phyloP scores from a whole-genome alignment of 2,797 vertebrate genomes.

The Hapalemur alaotrensis region DNA sequence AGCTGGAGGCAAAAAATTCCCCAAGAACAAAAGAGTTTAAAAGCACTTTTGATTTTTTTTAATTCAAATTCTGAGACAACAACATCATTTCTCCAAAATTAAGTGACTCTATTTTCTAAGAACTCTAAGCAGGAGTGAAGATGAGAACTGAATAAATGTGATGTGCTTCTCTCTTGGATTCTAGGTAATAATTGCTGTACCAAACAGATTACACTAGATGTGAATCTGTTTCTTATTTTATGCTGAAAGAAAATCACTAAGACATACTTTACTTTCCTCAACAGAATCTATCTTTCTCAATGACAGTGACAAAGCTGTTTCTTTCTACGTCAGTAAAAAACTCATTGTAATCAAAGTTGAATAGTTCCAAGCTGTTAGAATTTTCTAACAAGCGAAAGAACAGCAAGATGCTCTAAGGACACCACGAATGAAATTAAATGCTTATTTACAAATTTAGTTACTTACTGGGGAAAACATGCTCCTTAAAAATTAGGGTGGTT shows the following conservation, averaged over 20 bases:
- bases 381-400: constrained; percentile 52
- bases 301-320: not conserved
- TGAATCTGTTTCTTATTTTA: constrained; percentile 12
- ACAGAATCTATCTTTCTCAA: constrained; percentile 45
- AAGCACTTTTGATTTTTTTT: not conserved
- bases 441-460: constrained; percentile 55
- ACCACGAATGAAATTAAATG: constrained; percentile 3
- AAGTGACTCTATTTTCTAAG: constrained; percentile 46
- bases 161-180: constrained; percentile 14
- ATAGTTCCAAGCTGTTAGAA: constrained; percentile 20
- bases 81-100: constrained; percentile 42
- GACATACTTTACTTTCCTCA: constrained; percentile 33
- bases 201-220: not conserved
- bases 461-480: not conserved
- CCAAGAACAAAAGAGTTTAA: not conserved
- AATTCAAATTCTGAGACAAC: not conserved
- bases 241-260: not conserved
- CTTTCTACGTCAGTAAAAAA: not conserved
- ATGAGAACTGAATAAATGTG: constrained; percentile 28
- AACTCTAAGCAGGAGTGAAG: not conserved
- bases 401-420: not conserved
- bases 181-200: not conserved
- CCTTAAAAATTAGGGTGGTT: not conserved
- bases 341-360: constrained; percentile 31
- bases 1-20: constrained; percentile 50